Evolutionary conservation across 2,113 vertebrate genomes (phyloP).

Genomic region (Phoxinus phoxinus): DNA sequence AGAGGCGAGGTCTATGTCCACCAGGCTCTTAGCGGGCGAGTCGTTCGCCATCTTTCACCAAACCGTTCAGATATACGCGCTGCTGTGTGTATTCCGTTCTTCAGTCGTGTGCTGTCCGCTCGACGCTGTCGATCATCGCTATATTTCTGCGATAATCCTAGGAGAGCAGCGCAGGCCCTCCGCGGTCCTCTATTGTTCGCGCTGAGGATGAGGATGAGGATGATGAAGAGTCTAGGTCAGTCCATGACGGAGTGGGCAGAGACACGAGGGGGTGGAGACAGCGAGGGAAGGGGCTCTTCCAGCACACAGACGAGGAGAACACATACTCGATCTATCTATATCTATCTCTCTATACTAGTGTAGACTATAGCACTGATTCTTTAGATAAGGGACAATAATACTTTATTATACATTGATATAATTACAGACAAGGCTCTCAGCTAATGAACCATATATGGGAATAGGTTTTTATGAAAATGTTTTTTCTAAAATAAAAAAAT

Average conservation of each 20-base stretch:
- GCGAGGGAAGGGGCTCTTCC: background rate
- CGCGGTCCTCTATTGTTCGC: background rate
- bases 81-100: background rate
- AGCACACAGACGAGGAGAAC: background rate
- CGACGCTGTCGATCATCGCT: background rate
- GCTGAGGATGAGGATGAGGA: background rate
- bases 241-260: slow-evolving; percentile 12
- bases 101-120: background rate
- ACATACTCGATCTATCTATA: too few relatives aligned
- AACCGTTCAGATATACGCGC: background rate
- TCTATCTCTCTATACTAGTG: too few relatives aligned
- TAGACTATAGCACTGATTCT: too few relatives aligned
- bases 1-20: slow-evolving; percentile 95
- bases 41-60: slow-evolving; percentile 92
- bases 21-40: slow-evolving; percentile 96
- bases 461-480: too few relatives aligned
- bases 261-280: background rate
- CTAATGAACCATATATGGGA: too few relatives aligned
- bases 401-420: too few relatives aligned
- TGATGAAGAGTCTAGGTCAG: slow-evolving; percentile 30
- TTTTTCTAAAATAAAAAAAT: too few relatives aligned
- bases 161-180: background rate
- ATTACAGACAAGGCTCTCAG: too few relatives aligned
- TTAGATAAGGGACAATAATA: too few relatives aligned
- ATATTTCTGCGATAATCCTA: background rate